Conservation (phyloP, 2,888 invertebrate species). For the Drosophila fulvimacula region DNA sequence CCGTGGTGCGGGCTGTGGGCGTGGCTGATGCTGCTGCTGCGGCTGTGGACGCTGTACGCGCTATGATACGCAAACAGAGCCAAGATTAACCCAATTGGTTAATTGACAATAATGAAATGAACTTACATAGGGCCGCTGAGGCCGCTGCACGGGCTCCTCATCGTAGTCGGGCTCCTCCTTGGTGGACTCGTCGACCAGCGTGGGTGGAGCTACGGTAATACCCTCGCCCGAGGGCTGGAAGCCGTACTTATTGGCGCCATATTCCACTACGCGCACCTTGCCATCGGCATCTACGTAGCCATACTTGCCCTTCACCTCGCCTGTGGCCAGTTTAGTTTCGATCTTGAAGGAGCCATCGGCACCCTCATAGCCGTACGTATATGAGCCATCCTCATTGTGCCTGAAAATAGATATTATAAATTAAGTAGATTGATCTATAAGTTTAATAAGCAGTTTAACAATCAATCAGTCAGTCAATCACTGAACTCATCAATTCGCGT, state of each 20-base stretch:
- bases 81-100: constrained; percentile 1
- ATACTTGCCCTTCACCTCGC: constrained; percentile 95
- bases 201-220: constrained; percentile 90
- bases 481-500: too few species aligned
- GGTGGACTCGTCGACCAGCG: constrained; percentile 86
- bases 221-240: constrained; percentile 95
- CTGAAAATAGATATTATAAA: constrained; percentile 83
- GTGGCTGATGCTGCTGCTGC: constrained; percentile 59
- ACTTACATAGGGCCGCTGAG: constrained; percentile 82
- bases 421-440: neutral
- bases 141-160: constrained; percentile 80
- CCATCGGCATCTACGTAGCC: constrained; percentile 94
- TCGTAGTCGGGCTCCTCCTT: constrained; percentile 85
- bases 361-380: constrained; percentile 95
- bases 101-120: neutral
- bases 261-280: constrained; percentile 93
- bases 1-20: constrained; percentile 63
- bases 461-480: neutral
- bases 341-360: constrained; percentile 96
- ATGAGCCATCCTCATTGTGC: constrained; percentile 95
- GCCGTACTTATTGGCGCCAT: constrained; percentile 94
- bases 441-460: too few species aligned
- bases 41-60: constrained; percentile 73
- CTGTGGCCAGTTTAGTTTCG: constrained; percentile 92
- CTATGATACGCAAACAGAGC: constrained; percentile 26